Evolutionary conservation across 2,888 invertebrate genomes (phyloP), one percentile per base, ranked within the genome.

Genomic region (Blomia tropicalis): DNA sequence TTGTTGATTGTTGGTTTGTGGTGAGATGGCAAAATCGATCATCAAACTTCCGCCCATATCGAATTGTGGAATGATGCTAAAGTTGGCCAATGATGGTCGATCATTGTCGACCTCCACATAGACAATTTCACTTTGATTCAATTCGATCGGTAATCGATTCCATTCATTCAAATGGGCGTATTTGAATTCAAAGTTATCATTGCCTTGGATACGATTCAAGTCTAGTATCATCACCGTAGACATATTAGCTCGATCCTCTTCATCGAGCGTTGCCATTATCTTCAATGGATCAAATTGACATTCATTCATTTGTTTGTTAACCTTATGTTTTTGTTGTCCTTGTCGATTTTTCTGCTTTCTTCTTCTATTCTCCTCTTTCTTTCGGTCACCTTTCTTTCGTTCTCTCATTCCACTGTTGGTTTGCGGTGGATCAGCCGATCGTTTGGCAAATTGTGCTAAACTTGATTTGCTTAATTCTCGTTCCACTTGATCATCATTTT

Each of bases 21-120:
- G 80, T 68, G 83, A 78, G 70, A 87, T 76, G 59, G 83, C 83
- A 0, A 85, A 75, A 59, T 83, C 83, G 66, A 86, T 78, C 0
- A 81, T 79, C 23, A 88, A 71, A 1, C 84, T 87, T 0, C 89
- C 89, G 0, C 90, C 90, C 32, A 84, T 82, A 70, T 89, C 89
- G 63, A 79, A 76, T 27, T 83, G 79, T 63, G 82, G 79, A 41
- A 82, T 80, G 14, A 89, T 76, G 62, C 79, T 77, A 71, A 87
- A 87, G 66, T 81, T 79, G 59, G 87, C 76, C 0, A 82, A 78
- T 44, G 80, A 80, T 30, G 82, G 77, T 51, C 58, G 68, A 65
- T 59, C 68, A 66, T 61, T 70, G 11, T 63, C 71, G 51, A 66
- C 69, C 69, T 62, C 70, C 65, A 62, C 68, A 68, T 60, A 69